Evolutionary conservation across 2,888 invertebrate genomes (phyloP), one percentile per base, ranked within the genome.

Genomic region (Selenia dentaria): DNA sequence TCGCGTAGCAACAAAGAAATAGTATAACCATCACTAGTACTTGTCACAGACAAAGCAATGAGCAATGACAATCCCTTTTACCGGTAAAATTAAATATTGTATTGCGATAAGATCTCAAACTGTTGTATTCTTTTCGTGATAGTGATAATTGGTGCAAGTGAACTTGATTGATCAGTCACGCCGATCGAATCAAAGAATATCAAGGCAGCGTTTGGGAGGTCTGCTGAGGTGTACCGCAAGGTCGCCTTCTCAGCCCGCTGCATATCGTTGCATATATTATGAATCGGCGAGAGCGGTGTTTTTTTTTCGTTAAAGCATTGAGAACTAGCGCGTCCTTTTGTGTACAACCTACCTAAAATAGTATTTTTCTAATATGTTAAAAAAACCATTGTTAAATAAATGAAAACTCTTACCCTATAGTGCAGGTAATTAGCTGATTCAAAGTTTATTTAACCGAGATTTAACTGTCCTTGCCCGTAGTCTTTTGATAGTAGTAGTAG

Each of bases 171-270:
- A 51, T 54, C 53, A 54, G 59, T 62, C 58, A 59, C 54, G 60
- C 49, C 34, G n/a, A n/a, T n/a, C n/a, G 57, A 47, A 52, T 52
- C 48, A 54, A 66, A 70, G 70, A 68, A 57, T 55, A 69, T 57
- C 67, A 29, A 54, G 60, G 54, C 39, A 47, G 51, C 45, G 25
- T 39, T 49, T 59, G 46, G 57, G 46, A 40, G 51, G 54, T 51
- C 41, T 35, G 46, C 35, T 40, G 44, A 57, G 62, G 60, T 52
- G 52, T 51, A 40, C 29, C 41, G 22, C 57, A 53, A 63, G 59
- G 58, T 45, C 46, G 40, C 36, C 35, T 46, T 47, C 44, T 51
- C 26, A 46, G 54, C 35, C 35, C 43, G 41, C 35, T 45, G 41
- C 54, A 20, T 46, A 25, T 41, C 32, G 36, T 35, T 37, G 50